A percentile compares a stretch with the other conserved stretches of the same genome.
Conservation (phyloP, 2,113 vertebrate species). For the Motacilla tschutschensis region DNA sequence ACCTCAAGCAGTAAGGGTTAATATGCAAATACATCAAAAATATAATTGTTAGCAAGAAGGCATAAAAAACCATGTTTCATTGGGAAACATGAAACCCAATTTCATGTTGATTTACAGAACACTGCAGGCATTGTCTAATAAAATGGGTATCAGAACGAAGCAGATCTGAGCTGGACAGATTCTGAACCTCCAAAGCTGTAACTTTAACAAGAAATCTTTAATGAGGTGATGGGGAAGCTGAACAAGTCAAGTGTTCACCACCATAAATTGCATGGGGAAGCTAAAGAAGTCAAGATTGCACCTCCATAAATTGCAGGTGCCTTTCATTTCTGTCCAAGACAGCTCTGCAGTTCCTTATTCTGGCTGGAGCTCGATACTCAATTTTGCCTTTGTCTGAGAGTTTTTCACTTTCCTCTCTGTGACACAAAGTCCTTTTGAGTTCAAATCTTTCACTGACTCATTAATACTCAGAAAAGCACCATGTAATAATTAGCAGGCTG, state of each 20-base stretch:
- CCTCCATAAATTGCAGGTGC: constrained; percentile 2
- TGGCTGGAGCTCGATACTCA: background rate
- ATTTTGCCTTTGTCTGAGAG: background rate
- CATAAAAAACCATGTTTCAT: background rate
- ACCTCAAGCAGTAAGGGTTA: background rate
- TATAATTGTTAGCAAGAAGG: background rate
- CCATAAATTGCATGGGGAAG: background rate
- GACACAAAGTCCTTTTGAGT: background rate
- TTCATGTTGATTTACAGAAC: background rate
- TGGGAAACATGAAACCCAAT: no score
- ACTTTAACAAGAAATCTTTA: constrained; percentile 18
- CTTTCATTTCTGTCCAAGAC: background rate
- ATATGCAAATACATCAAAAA: background rate
- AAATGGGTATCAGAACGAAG: background rate
- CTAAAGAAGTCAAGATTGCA: background rate
- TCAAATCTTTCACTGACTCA: background rate
- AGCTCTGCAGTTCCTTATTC: constrained; percentile 28
- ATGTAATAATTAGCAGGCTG: background rate
- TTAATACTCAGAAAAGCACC: background rate
- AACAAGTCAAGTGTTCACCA: background rate
- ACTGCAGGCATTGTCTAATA: background rate
- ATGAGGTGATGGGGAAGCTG: background rate
- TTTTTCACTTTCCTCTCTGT: background rate
- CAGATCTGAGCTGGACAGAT: background rate
- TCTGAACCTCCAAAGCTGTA: background rate